Conservation (phyloP, 2,113 vertebrate species). For the Crocuta crocuta region DNA sequence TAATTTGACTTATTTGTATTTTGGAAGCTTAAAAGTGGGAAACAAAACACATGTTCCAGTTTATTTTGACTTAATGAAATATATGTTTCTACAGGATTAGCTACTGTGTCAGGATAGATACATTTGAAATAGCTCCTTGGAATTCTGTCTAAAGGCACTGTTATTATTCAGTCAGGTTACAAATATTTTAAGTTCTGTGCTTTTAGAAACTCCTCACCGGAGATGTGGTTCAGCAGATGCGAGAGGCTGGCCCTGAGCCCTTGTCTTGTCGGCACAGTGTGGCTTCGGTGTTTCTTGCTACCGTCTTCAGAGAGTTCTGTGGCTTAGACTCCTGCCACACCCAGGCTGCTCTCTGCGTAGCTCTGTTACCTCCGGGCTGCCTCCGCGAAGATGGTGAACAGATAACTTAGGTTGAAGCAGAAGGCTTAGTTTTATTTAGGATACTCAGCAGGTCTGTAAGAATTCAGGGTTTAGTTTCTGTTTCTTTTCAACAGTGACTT, state of each 20-base stretch:
- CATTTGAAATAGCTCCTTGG: slow-evolving; percentile 19
- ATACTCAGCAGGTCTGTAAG: neutral
- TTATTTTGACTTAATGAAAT: neutral
- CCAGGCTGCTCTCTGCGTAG: neutral
- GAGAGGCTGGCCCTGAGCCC: neutral
- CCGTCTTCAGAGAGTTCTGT: neutral
- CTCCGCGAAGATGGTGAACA: neutral
- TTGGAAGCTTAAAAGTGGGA: neutral
- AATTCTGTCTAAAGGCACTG: neutral
- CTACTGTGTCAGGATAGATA: neutral
- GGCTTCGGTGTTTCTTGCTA: neutral
- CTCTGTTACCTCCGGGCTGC: neutral
- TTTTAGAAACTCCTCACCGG: neutral
- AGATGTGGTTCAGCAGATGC: neutral
- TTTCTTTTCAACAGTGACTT: slow-evolving; percentile 42
- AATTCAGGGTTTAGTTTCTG: neutral
- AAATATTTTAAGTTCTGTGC: neutral
- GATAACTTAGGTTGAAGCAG: neutral
- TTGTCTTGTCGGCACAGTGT: neutral
- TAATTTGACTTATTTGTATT: neutral
- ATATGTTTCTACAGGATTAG: neutral
- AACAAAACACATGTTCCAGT: neutral
- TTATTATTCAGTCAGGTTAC: neutral
- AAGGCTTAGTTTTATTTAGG: neutral
- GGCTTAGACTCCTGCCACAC: neutral